Evolutionary conservation across 2,888 invertebrate species (phyloP).

Genomic region (Helleia helle): DNA sequence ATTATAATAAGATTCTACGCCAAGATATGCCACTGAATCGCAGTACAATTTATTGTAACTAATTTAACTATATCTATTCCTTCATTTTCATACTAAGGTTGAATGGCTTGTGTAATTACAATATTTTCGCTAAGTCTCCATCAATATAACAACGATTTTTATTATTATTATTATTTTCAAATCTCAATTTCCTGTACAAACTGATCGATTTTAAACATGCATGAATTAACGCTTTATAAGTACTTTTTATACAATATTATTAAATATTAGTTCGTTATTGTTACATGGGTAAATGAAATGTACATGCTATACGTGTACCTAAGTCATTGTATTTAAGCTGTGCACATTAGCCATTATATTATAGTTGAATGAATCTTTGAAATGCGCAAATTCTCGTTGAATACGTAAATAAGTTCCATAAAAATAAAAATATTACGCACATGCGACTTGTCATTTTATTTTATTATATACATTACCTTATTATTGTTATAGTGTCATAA

Average conservation of each 20-base stretch:
- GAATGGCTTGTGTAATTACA: not conserved
- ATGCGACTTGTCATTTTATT: slow-evolving; percentile 60
- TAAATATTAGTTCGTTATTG: slow-evolving; percentile 47
- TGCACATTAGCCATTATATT: slow-evolving; percentile 63
- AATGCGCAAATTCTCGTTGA: slow-evolving; percentile 51
- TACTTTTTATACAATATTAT: slow-evolving; percentile 55
- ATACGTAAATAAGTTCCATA: slow-evolving; percentile 57
- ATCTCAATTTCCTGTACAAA: slow-evolving; percentile 5
- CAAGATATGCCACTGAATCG: not conserved
- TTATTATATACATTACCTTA: slow-evolving; percentile 3
- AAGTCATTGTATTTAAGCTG: slow-evolving; percentile 45
- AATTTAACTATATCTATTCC: not conserved
- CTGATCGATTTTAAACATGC: slow-evolving; percentile 16
- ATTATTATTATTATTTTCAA: not conserved
- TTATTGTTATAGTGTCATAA: not conserved
- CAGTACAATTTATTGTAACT: not conserved
- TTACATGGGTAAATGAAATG: slow-evolving; percentile 37
- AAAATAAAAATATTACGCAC: slow-evolving; percentile 69
- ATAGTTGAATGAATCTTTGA: slow-evolving; percentile 55
- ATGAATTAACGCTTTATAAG: slow-evolving; percentile 39
- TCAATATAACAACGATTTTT: not conserved
- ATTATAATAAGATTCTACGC: not conserved
- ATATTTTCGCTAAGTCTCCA: not conserved
- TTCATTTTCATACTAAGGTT: not conserved
- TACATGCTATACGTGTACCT: slow-evolving; percentile 41